A percentile compares a stretch with the other conserved stretches of the same genome.
phyloP scores from a whole-genome alignment of 2,888 invertebrate species.

The Heliothis peltigera region DNA sequence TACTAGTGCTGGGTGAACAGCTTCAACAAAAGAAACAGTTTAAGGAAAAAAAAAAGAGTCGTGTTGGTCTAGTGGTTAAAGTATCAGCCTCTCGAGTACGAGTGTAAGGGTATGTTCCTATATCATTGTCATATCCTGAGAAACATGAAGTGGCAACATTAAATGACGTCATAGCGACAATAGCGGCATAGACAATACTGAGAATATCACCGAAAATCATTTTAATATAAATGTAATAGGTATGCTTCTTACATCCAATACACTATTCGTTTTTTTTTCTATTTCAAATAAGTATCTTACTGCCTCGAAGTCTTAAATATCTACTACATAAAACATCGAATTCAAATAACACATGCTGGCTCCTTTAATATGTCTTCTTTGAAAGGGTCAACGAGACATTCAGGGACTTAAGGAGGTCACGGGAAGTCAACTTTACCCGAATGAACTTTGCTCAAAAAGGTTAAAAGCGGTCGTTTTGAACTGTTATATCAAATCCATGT shows the following conservation, averaged over 20 bases:
- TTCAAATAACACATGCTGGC: not conserved
- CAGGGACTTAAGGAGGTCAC: not conserved
- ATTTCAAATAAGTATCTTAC: not conserved
- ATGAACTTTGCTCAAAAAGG: conserved; percentile 15
- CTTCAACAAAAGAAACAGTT: not conserved
- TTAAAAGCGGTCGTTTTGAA: conserved; percentile 19
- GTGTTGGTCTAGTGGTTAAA: too few relatives aligned
- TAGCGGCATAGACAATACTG: not conserved
- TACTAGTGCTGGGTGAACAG: not conserved
- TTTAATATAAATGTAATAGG: conserved; percentile 7
- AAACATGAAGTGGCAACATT: not conserved
- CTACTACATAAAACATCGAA: not conserved
- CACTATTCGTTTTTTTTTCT: too few relatives aligned
- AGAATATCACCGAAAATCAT: conserved; percentile 10
- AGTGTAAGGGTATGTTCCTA: not conserved
- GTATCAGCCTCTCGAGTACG: too few relatives aligned
- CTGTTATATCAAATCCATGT: conserved; percentile 46
- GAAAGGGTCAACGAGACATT: not conserved
- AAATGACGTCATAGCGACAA: not conserved
- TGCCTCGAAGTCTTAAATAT: not conserved
- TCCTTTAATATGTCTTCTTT: not conserved
- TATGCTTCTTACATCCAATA: too few relatives aligned
- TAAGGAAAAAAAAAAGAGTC: not conserved
- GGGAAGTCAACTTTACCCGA: not conserved
- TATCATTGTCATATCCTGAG: not conserved